These are phyloP conservation scores for Mythimna vitellina DNA, from an alignment of 2,888 invertebrate species.

Conservation along the genomic window DNA sequence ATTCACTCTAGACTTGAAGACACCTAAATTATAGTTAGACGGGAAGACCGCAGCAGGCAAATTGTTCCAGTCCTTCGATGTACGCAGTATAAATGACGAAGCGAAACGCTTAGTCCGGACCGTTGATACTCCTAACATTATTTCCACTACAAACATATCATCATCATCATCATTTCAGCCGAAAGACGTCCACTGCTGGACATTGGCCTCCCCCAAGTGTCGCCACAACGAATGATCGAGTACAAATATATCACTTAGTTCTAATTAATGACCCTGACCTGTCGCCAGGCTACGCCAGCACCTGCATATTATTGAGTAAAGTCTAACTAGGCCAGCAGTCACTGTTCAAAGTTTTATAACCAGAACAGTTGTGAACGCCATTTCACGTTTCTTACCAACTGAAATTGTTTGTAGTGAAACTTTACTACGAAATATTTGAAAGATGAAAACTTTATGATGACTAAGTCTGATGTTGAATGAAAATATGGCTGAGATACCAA, in stretches of 20 bases:
- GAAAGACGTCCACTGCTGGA: too few relatives aligned
- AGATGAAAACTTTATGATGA: conserved; percentile 15
- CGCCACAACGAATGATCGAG: too few relatives aligned
- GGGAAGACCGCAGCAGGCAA: too few relatives aligned
- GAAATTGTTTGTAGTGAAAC: conserved; percentile 21
- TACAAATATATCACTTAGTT: background rate
- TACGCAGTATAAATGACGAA: too few relatives aligned
- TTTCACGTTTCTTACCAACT: conserved; percentile 28
- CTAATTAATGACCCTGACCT: conserved; percentile 24
- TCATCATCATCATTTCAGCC: too few relatives aligned
- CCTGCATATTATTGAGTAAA: conserved; percentile 52
- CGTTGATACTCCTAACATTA: too few relatives aligned
- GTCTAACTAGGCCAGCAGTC: conserved; percentile 48
- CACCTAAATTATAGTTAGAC: too few relatives aligned
- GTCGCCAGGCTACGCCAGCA: conserved; percentile 36
- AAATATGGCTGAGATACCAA: background rate
- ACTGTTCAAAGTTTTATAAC: conserved; percentile 45
- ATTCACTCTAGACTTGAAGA: too few relatives aligned
- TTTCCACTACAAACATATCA: background rate
- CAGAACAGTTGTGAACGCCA: conserved; percentile 21
- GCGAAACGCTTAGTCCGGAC: too few relatives aligned
- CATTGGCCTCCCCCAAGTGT: too few relatives aligned
- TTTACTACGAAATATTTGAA: conserved; percentile 14
- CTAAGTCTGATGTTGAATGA: background rate
- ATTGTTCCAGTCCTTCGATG: too few relatives aligned